These are phyloP conservation scores for Pteronura brasiliensis DNA, from an alignment of 2,113 vertebrate species.

Conservation along the genomic window DNA sequence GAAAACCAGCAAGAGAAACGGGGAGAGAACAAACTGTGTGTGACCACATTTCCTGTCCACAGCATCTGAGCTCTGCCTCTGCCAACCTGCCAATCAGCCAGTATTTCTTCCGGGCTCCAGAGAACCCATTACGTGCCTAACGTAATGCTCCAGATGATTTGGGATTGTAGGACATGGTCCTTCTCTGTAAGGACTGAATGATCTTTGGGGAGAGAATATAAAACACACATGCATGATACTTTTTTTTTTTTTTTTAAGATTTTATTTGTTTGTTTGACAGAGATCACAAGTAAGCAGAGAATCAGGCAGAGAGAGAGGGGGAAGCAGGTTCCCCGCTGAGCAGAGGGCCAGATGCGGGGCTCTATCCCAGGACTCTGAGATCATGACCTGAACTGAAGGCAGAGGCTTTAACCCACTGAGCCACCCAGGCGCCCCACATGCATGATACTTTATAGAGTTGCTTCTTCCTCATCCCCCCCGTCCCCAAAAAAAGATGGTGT, in stretches of 20 bases:
- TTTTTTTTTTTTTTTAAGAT: no score
- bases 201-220: neutral
- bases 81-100: neutral
- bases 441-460: neutral
- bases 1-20: neutral
- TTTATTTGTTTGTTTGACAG: no score
- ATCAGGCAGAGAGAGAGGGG: no score
- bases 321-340: no score
- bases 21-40: neutral
- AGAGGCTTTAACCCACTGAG: no score
- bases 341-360: no score
- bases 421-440: no score
- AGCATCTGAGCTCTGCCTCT: accelerated
- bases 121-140: neutral
- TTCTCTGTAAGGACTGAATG: neutral
- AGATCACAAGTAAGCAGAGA: no score
- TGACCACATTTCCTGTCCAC: neutral
- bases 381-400: no score
- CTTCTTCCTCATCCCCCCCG: accelerated
- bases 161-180: neutral
- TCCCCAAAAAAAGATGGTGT: neutral
- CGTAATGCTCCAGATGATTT: neutral
- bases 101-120: neutral
- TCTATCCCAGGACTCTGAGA: no score
- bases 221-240: neutral